A percentile compares a stretch with the other conserved stretches of the same genome.
phyloP scores from a whole-genome alignment of 1,140 invertebrate genomes.

The Papilio dardanus region DNA sequence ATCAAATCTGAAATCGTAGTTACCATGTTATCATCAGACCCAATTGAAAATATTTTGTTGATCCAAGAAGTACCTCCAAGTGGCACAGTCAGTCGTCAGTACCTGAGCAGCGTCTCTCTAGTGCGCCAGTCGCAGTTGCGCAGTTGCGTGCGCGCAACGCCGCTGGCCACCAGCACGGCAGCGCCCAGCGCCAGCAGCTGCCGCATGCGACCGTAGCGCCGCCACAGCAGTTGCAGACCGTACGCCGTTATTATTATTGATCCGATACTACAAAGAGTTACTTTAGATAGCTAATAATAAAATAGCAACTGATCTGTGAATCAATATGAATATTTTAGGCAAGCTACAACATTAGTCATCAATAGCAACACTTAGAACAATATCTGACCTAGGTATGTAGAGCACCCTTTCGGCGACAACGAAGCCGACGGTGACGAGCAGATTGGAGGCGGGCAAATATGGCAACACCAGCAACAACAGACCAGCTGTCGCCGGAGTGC shows the following conservation, averaged over 20 bases:
- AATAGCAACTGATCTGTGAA: too few species aligned
- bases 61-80: too few species aligned
- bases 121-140: conserved; percentile 91
- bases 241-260: conserved; percentile 85
- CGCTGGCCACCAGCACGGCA: conserved; percentile 83
- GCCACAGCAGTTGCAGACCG: conserved; percentile 85
- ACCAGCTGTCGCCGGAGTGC: conserved; percentile 85
- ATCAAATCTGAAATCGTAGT: background rate
- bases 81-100: conserved; percentile 48
- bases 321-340: too few species aligned
- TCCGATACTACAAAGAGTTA: conserved; percentile 84
- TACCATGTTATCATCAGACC: background rate
- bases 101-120: conserved; percentile 89
- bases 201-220: conserved; percentile 66
- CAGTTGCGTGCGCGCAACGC: conserved; percentile 86
- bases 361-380: background rate
- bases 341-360: too few species aligned
- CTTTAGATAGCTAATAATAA: background rate
- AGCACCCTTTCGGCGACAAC: conserved; percentile 95
- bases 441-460: conserved; percentile 93
- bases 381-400: conserved; percentile 92
- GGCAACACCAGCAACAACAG: conserved; percentile 88
- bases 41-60: too few species aligned
- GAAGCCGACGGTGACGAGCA: conserved; percentile 95
- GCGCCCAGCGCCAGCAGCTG: conserved; percentile 73